phyloP scores from a whole-genome alignment of 2,888 invertebrate species.

The Rosalia funebris region DNA sequence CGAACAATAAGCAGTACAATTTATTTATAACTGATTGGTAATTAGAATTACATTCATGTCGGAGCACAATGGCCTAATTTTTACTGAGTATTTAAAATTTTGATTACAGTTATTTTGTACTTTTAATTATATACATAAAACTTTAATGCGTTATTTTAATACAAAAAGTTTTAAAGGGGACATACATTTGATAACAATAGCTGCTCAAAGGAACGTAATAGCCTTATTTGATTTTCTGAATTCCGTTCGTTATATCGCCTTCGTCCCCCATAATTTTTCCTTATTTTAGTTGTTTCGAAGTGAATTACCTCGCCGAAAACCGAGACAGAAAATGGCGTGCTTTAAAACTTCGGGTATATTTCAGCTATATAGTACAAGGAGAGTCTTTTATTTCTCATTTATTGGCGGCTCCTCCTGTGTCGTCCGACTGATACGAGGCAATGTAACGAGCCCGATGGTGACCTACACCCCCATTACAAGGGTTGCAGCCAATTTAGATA shows the following conservation, averaged over 20 bases:
- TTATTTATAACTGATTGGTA: no score
- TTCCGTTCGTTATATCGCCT: slow-evolving; percentile 6
- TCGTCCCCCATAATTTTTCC: slow-evolving; percentile 14
- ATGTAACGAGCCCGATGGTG: slow-evolving; percentile 45
- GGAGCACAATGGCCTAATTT: no score
- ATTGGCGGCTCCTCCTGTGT: slow-evolving; percentile 44
- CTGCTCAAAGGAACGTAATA: not conserved
- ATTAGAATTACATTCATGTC: no score
- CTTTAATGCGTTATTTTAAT: no score
- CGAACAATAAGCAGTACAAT: no score
- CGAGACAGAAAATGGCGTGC: slow-evolving; percentile 28
- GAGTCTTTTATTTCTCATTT: slow-evolving; percentile 50
- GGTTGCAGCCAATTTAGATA: slow-evolving; percentile 49
- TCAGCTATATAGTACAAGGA: slow-evolving; percentile 27
- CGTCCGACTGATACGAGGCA: slow-evolving; percentile 46
- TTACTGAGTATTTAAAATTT: no score
- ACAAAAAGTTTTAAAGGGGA: no score
- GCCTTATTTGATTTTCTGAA: slow-evolving; percentile 9
- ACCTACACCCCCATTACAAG: slow-evolving; percentile 47
- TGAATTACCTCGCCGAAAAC: slow-evolving; percentile 38
- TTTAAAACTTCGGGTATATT: slow-evolving; percentile 35
- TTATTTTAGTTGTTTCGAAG: slow-evolving; percentile 35
- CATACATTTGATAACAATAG: not conserved
- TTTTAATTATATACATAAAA: no score
- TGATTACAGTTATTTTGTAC: no score